These are phyloP conservation scores for Harpalus rubripes DNA, from an alignment of 2,888 invertebrate genomes.

Conservation along the genomic window DNA sequence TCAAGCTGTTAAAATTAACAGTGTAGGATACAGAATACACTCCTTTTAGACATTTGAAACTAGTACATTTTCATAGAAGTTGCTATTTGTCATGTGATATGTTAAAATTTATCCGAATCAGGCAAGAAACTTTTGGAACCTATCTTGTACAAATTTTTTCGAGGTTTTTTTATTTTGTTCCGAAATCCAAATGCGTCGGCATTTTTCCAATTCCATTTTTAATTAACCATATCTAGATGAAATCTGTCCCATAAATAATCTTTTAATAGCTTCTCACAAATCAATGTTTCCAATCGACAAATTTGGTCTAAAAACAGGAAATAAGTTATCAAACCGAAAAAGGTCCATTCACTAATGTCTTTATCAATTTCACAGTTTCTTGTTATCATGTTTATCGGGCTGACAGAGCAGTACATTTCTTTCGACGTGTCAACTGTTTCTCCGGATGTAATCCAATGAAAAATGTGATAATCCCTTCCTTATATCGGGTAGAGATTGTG, in stretches of 20 bases:
- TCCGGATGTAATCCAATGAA: constrained; percentile 49
- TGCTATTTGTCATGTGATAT: too few relatives aligned
- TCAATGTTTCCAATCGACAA: background rate
- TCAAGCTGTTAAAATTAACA: too few relatives aligned
- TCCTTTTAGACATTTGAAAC: too few relatives aligned
- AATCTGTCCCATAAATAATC: background rate
- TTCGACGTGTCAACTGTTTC: constrained; percentile 40
- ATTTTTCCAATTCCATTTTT: constrained; percentile 29
- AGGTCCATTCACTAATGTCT: too few relatives aligned
- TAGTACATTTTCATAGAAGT: too few relatives aligned
- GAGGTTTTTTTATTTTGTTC: background rate
- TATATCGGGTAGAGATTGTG: constrained; percentile 48
- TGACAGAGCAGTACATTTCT: constrained; percentile 33
- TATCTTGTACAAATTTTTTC: background rate
- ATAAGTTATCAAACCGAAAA: too few relatives aligned
- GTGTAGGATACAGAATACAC: too few relatives aligned
- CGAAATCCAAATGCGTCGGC: background rate
- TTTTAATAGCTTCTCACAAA: constrained; percentile 3
- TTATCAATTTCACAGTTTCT: background rate
- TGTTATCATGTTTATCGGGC: constrained; percentile 27
- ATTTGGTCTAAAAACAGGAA: too few relatives aligned
- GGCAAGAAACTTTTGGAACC: too few relatives aligned
- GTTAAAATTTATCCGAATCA: too few relatives aligned
- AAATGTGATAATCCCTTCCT: constrained; percentile 53
- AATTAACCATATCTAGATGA: background rate